These are phyloP conservation scores for Lasioglossum calceatum DNA, from an alignment of 2,888 invertebrate genomes.

Conservation along the genomic window DNA sequence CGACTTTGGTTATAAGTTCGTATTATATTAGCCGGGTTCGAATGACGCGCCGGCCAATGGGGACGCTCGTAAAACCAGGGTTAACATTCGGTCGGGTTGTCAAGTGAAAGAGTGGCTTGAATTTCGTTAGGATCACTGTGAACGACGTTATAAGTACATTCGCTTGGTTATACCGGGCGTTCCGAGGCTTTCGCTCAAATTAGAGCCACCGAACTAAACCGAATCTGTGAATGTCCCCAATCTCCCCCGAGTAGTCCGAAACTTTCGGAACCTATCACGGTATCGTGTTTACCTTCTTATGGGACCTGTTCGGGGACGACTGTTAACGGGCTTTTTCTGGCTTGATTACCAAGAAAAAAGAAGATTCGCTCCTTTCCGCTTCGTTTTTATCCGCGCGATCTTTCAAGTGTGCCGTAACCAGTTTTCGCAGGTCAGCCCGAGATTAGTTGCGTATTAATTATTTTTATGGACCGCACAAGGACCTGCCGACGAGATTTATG, in stretches of 20 bases:
- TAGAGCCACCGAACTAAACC: slow-evolving; percentile 32
- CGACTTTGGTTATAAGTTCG: slow-evolving; percentile 84
- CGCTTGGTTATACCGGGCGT: slow-evolving; percentile 54
- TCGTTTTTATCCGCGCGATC: background rate
- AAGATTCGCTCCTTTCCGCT: background rate
- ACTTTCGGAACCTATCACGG: background rate
- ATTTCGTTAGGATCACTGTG: slow-evolving; percentile 80
- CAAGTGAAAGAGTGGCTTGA: slow-evolving; percentile 82
- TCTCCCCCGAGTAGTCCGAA: background rate
- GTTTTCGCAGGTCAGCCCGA: background rate
- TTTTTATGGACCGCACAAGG: slow-evolving; percentile 1
- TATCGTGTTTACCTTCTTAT: background rate
- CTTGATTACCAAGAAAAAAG: background rate
- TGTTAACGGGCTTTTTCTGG: background rate
- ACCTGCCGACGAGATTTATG: background rate
- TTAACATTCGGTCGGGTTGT: slow-evolving; percentile 84
- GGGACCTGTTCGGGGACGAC: background rate
- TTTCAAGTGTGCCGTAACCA: background rate
- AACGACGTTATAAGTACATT: slow-evolving; percentile 73
- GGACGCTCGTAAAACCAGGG: slow-evolving; percentile 82
- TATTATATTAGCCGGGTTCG: slow-evolving; percentile 83
- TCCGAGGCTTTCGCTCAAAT: slow-evolving; percentile 43
- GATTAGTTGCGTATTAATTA: slow-evolving; percentile 2
- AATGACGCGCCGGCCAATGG: slow-evolving; percentile 80
- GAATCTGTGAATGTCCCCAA: slow-evolving; percentile 10